Evolutionary conservation across 2,797 vertebrate species (phyloP).

Genomic region (Anabas testudineus): DNA sequence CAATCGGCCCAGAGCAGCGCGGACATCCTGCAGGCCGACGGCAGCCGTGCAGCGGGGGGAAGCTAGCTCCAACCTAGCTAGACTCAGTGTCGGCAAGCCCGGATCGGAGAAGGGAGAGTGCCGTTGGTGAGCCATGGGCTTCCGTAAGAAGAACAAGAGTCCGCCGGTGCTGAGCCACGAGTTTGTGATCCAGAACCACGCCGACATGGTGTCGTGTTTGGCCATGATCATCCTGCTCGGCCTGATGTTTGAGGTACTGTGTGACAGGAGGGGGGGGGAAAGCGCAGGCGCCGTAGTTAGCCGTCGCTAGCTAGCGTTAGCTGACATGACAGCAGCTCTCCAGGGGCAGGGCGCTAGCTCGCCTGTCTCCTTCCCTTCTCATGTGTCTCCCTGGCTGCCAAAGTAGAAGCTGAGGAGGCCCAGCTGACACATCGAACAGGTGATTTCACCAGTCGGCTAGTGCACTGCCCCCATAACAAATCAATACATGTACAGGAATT

Average conservation of each 20-base stretch:
- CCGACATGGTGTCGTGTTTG: conserved; percentile 83
- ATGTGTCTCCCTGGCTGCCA: conserved; percentile 68
- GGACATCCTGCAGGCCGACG: conserved; percentile 39
- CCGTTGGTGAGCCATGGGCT: conserved; percentile 76
- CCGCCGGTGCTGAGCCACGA: conserved; percentile 86
- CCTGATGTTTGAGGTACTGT: conserved; percentile 85
- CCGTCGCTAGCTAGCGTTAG: conserved; percentile 61
- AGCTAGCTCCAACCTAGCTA: conserved; percentile 45
- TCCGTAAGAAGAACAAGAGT: conserved; percentile 87
- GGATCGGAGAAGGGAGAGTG: conserved; percentile 32
- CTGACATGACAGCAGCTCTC: conserved; percentile 69
- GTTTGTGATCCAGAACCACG: conserved; percentile 88
- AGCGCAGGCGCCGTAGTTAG: conserved; percentile 38
- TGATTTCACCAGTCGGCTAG: conserved; percentile 43
- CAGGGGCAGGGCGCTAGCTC: conserved; percentile 56
- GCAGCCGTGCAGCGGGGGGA: conserved; percentile 27
- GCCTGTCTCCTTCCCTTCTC: conserved; percentile 59
- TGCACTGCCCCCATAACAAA: conserved; percentile 15
- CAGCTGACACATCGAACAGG: conserved; percentile 41
- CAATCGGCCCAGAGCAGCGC: conserved; percentile 7
- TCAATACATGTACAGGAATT: conserved; percentile 4
- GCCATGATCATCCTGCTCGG: conserved; percentile 83
- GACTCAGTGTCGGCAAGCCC: conserved; percentile 38
- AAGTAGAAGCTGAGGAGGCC: conserved; percentile 69
- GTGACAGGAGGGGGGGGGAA: conserved; percentile 13